phyloP scores from a whole-genome alignment of 1,140 invertebrate species.

The Bradynema listronoti region DNA sequence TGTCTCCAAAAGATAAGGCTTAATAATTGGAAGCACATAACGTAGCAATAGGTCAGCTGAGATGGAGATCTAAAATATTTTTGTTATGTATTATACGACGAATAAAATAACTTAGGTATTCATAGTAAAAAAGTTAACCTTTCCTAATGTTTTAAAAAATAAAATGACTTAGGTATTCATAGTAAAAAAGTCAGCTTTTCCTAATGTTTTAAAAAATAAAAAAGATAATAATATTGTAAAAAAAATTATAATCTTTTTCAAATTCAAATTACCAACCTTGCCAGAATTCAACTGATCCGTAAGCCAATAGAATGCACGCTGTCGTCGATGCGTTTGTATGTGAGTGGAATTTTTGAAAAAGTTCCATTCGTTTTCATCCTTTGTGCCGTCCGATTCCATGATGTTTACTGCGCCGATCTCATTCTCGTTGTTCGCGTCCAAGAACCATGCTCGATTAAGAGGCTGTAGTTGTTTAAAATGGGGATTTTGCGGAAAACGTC shows the following conservation, averaged over 20 bases:
- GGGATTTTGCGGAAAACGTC: constrained; percentile 18
- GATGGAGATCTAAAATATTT: constrained; percentile 43
- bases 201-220: too few species aligned
- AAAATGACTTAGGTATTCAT: background rate
- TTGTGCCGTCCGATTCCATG: too few species aligned
- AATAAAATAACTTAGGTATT: background rate
- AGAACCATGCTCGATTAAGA: constrained; percentile 19
- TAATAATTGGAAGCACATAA: constrained; percentile 76
- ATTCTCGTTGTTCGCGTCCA: constrained; percentile 23
- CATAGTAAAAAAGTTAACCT: constrained; percentile 2
- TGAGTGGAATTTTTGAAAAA: constrained; percentile 89
- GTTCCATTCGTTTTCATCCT: constrained; percentile 58
- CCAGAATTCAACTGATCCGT: constrained; percentile 18
- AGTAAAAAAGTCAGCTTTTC: constrained; percentile 3
- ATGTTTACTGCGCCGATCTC: constrained; percentile 7
- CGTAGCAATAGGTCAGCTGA: constrained; percentile 63
- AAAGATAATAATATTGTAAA: too few species aligned
- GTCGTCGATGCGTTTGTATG: constrained; percentile 60
- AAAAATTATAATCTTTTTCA: too few species aligned
- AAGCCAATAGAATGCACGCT: constrained; percentile 38
- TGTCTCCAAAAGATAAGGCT: constrained; percentile 72
- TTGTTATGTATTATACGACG: too few species aligned
- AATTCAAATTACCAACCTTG: too few species aligned
- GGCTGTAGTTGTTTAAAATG: constrained; percentile 12
- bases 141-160: too few species aligned